Conservation (phyloP, 2,113 vertebrate genomes). For the Oenanthe oenanthe region DNA sequence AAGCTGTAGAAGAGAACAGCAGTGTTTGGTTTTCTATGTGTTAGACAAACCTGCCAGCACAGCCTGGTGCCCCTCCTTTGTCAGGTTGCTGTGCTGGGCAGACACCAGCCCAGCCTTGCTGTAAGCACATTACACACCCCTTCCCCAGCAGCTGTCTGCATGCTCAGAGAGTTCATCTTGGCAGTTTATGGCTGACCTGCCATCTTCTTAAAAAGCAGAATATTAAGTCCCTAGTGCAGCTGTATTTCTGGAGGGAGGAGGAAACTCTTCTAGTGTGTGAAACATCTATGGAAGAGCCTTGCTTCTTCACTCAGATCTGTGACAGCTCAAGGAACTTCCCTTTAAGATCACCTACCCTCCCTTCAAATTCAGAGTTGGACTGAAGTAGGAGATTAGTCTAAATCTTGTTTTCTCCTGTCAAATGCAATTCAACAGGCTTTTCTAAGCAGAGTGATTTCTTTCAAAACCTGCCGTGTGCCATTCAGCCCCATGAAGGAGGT, state of each 20-base stretch:
- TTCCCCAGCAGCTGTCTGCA: background rate
- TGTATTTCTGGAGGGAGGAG: background rate
- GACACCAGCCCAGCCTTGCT: background rate
- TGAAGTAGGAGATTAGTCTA: background rate
- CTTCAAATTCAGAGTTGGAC: constrained; percentile 14
- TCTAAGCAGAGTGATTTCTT: constrained; percentile 48
- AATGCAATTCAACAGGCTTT: constrained; percentile 27
- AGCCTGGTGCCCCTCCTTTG: background rate
- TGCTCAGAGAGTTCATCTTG: background rate
- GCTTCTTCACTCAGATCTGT: background rate
- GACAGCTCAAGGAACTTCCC: constrained; percentile 30
- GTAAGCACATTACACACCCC: background rate
- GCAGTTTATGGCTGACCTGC: background rate
- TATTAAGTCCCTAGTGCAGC: background rate
- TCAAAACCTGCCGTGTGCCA: constrained; percentile 19
- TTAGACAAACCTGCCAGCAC: background rate
- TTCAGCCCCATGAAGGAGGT: constrained; percentile 66
- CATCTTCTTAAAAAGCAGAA: background rate
- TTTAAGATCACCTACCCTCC: background rate
- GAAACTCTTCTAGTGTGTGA: background rate
- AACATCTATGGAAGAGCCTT: background rate
- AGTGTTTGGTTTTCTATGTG: background rate
- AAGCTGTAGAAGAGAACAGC: background rate
- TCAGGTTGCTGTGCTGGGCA: rapidly evolving
- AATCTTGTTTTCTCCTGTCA: constrained; percentile 49